Evolutionary conservation across 2,888 invertebrate genomes (phyloP), one percentile per base, ranked within the genome.

Genomic region (Criorhina ranunculi): DNA sequence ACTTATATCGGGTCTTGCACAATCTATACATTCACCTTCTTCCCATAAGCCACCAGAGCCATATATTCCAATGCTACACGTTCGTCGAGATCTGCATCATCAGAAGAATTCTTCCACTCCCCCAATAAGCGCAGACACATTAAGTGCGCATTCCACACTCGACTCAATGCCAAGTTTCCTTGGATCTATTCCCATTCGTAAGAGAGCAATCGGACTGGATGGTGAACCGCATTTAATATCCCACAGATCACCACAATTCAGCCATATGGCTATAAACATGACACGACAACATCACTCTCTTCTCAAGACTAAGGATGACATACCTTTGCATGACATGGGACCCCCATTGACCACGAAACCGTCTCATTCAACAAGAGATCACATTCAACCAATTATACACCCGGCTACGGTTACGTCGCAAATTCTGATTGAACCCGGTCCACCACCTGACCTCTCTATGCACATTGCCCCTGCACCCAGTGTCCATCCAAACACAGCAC

Each of bases 81-180:
- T 96, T 72, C 93, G 96, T 62, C 93, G 96, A 89, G 96, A 96
- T 89, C 92, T 96, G 44, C 94, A 95, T 88, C 83, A 78, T 31
- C 85, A 59, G 55, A 81, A 53, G 67, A 72, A 82, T 49, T 57
- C 83, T 78, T 88, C 90, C 77, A 40, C 78, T 49, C 81, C 73
- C 75, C 82, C 76, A 15, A 62, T 82, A 51, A 59, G 78, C 78
- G 66, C 86, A 72, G 77, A 76, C 64, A 70, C 82, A 29, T 72
- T 77, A 24, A 60, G 75, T 19, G 90, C 91, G 44, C 91, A 91
- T 76, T 91, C 91, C 2, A 89, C 90, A n/a, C 88, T 91, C 24
- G 92, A 92, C 69, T 88, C 91, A 1, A 88, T 91, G 88, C 92
- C 92, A 19, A 91, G 90, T 76, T 92, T 91, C 78, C 87, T 92